Evolutionary conservation across 2,797 vertebrate genomes (phyloP).

Genomic region (Octomys mimax): DNA sequence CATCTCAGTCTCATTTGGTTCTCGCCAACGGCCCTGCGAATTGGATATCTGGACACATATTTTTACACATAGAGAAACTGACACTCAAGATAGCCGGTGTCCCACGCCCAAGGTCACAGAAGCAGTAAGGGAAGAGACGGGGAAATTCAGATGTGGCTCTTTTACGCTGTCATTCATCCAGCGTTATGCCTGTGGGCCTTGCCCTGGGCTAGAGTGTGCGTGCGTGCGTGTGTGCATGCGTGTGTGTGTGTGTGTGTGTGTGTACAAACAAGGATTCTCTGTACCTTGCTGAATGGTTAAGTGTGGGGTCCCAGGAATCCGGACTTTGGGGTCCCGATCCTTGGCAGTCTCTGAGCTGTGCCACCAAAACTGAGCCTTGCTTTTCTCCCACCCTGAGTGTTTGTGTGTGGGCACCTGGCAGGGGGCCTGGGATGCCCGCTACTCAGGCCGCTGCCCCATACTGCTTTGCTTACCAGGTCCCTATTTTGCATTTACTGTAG

Average conservation of each 20-base stretch:
- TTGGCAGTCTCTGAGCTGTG: neutral
- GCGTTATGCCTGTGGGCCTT: rapidly evolving
- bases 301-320: neutral
- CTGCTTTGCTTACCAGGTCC: neutral
- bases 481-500: neutral
- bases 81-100: neutral
- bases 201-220: neutral
- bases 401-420: neutral
- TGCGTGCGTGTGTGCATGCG: too few species aligned
- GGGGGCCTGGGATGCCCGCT: neutral
- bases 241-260: too few species aligned
- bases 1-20: conserved; percentile 7
- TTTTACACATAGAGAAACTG: conserved; percentile 56
- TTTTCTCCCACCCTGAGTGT: neutral
- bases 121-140: neutral
- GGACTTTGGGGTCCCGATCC: neutral
- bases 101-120: conserved; percentile 42
- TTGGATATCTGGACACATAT: conserved; percentile 3
- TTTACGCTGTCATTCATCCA: neutral
- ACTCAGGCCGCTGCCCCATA: too few species aligned
- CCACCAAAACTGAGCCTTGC: rapidly evolving
- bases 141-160: neutral
- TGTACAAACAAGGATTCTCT: neutral
- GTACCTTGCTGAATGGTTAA: rapidly evolving
- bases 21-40: conserved; percentile 20